Conservation (phyloP, 2,888 invertebrate genomes). For the Opisthograptis luteolata region DNA sequence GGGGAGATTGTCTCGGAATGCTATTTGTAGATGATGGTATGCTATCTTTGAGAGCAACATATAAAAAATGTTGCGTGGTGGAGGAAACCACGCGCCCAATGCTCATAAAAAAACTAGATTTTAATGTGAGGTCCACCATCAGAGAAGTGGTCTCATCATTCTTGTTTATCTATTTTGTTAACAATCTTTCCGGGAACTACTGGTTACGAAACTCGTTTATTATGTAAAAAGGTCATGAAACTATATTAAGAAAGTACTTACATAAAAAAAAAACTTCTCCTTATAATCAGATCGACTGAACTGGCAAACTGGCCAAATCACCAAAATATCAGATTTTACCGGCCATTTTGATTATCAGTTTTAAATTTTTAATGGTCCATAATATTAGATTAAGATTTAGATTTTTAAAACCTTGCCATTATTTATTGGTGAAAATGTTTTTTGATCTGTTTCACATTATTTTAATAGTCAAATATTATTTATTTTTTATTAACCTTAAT, state of each 20-base stretch:
- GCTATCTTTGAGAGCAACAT: conserved; percentile 50
- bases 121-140: conserved; percentile 36
- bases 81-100: conserved; percentile 45
- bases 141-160: conserved; percentile 34
- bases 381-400: no score
- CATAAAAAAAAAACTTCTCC: no score
- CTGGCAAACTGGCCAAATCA: no score
- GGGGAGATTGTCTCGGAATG: conserved; percentile 57
- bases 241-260: no score
- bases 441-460: no score
- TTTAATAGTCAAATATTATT: no score
- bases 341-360: no score
- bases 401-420: no score
- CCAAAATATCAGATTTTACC: no score
- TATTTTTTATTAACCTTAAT: no score
- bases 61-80: conserved; percentile 31
- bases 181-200: conserved; percentile 11
- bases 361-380: no score
- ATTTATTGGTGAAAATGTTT: no score
- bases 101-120: conserved; percentile 44
- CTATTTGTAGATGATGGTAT: conserved; percentile 58
- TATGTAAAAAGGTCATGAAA: conserved; percentile 6
- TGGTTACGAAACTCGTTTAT: conserved; percentile 5
- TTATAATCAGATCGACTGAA: background rate
- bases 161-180: conserved; percentile 27